Conservation (phyloP, 2,113 vertebrate species). For the Laterallus jamaicensis region DNA sequence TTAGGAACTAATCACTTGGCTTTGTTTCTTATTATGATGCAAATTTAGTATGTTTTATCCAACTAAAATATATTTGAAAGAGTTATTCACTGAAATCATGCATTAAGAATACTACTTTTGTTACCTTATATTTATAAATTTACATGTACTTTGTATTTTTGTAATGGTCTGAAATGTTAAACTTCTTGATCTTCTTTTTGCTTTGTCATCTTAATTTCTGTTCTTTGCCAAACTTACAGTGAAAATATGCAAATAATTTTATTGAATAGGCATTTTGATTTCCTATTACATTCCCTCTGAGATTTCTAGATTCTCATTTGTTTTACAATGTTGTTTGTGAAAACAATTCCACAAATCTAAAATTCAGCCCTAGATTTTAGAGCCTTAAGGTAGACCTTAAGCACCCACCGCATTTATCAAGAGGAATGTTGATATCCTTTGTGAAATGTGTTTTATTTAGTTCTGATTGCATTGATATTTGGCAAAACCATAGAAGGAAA, state of each 20-base stretch:
- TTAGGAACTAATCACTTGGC: not conserved
- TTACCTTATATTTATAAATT: not conserved
- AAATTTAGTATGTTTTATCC: not conserved
- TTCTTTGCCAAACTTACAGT: not conserved
- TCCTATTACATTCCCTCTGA: not conserved
- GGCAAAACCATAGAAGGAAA: not conserved
- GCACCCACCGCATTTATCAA: not conserved
- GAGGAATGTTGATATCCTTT: not conserved
- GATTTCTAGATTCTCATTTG: not conserved
- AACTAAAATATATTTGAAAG: not conserved
- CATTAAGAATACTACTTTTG: not conserved
- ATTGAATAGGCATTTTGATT: not conserved
- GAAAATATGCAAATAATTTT: not conserved
- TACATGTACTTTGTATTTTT: not conserved
- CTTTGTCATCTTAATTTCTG: not conserved
- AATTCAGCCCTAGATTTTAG: not conserved
- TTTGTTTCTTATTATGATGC: not conserved
- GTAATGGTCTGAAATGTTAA: not conserved
- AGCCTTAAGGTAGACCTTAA: not conserved
- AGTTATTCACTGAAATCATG: not conserved
- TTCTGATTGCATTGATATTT: slow-evolving; percentile 26
- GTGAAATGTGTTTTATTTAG: slow-evolving; percentile 43
- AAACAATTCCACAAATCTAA: not conserved
- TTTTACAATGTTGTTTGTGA: not conserved
- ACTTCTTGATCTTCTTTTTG: not conserved